Conservation (phyloP, 2,113 vertebrate species). For the Festucalex cinctus region DNA sequence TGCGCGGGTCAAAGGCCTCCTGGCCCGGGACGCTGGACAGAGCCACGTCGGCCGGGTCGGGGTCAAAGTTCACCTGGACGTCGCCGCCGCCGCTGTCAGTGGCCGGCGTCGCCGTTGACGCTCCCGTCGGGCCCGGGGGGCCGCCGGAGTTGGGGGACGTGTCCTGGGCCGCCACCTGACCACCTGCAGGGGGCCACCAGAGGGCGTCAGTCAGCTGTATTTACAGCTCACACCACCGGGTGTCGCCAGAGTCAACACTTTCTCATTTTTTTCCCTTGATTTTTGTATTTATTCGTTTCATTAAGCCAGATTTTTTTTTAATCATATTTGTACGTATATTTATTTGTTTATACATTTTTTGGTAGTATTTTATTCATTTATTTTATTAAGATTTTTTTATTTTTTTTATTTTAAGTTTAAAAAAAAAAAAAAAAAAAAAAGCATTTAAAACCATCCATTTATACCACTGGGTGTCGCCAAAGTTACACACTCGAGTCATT, state of each 20-base stretch:
- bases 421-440: no score
- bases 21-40: slow-evolving; percentile 88
- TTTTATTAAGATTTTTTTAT: neutral
- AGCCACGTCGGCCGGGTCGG: slow-evolving; percentile 85
- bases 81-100: slow-evolving; percentile 69
- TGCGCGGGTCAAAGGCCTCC: slow-evolving; percentile 86
- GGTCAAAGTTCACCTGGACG: slow-evolving; percentile 88
- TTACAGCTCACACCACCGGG: neutral
- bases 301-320: no score
- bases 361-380: no score
- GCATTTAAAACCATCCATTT: no score
- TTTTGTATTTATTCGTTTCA: no score
- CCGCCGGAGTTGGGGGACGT: slow-evolving; percentile 62
- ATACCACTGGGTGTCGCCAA: no score
- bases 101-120: slow-evolving; percentile 32
- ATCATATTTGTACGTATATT: no score
- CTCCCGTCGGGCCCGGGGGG: slow-evolving; percentile 49
- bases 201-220: neutral
- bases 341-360: no score
- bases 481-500: no score
- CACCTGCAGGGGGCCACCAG: slow-evolving; percentile 42
- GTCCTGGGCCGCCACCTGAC: slow-evolving; percentile 68
- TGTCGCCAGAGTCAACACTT: neutral
- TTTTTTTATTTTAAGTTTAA: no score
- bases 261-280: no score